These are phyloP conservation scores for Suncus etruscus DNA, from an alignment of 2,113 vertebrate genomes.

Conservation along the genomic window DNA sequence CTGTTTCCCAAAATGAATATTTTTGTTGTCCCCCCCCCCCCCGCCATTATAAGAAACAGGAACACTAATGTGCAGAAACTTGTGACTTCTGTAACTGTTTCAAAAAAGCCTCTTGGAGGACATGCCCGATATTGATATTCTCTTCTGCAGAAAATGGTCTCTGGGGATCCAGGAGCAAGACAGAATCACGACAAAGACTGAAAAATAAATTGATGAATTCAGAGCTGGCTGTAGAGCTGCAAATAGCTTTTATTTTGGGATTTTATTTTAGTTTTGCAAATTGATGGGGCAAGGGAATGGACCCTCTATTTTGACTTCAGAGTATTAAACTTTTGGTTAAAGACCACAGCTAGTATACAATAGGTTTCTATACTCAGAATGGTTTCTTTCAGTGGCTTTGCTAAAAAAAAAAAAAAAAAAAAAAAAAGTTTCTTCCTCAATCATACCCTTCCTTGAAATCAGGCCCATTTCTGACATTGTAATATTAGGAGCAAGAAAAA, in stretches of 20 bases:
- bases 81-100: slow-evolving; percentile 69
- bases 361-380: slow-evolving; percentile 71
- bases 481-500: slow-evolving; percentile 24
- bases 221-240: slow-evolving; percentile 84
- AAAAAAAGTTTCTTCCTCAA: not conserved
- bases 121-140: slow-evolving; percentile 86
- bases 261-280: slow-evolving; percentile 85
- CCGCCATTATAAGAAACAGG: slow-evolving; percentile 83
- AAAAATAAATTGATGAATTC: slow-evolving; percentile 89
- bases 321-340: slow-evolving; percentile 73
- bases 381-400: slow-evolving; percentile 67
- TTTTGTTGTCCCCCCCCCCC: slow-evolving; percentile 78
- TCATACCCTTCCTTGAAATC: not conserved
- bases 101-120: slow-evolving; percentile 85
- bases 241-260: slow-evolving; percentile 85
- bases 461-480: not conserved
- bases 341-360: slow-evolving; percentile 44
- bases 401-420: slow-evolving; percentile 71
- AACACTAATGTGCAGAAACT: slow-evolving; percentile 81
- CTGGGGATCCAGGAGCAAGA: slow-evolving; percentile 87
- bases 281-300: slow-evolving; percentile 63
- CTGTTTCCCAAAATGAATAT: slow-evolving; percentile 75
- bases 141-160: slow-evolving; percentile 85
- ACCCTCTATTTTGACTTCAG: slow-evolving; percentile 71
- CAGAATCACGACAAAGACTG: slow-evolving; percentile 86